Percentiles rank a stretch among this genome's conserved stretches.
Evolutionary conservation across 2,797 vertebrate species (phyloP).

Genomic region (Oreortyx pictus): DNA sequence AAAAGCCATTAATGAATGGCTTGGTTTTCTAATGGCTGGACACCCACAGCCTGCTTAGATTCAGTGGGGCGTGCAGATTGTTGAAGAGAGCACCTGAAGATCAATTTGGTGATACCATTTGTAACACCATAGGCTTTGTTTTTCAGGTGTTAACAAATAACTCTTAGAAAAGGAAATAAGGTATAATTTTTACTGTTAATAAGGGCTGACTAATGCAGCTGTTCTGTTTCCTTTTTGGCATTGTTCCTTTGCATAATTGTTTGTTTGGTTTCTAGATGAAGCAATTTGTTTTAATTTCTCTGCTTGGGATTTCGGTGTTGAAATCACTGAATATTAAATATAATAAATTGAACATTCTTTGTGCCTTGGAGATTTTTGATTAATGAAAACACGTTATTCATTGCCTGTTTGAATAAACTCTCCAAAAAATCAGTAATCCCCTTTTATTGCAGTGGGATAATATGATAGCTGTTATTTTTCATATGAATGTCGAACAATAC

Average conservation of each 20-base stretch:
- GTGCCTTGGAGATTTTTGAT: constrained; percentile 35
- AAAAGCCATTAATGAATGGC: background rate
- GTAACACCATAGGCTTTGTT: background rate
- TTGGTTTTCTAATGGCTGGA: background rate
- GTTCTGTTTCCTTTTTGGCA: constrained; percentile 49
- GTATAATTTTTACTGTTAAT: constrained; percentile 46
- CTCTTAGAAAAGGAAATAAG: constrained; percentile 20
- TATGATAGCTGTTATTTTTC: constrained; percentile 53
- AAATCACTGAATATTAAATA: constrained; percentile 26
- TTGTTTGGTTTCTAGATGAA: constrained; percentile 64
- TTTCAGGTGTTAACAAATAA: constrained; percentile 48
- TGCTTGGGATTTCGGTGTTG: constrained; percentile 26
- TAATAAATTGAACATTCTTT: constrained; percentile 6
- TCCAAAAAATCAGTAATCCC: background rate
- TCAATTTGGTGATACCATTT: background rate
- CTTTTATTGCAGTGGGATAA: background rate
- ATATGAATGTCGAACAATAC: constrained; percentile 7
- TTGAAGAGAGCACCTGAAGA: fast-evolving
- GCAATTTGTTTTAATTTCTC: constrained; percentile 61
- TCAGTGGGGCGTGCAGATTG: background rate
- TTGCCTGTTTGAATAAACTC: constrained; percentile 35
- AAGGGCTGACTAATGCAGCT: constrained; percentile 16
- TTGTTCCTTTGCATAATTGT: constrained; percentile 32
- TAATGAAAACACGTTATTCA: constrained; percentile 39
- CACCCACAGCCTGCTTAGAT: background rate